These are phyloP conservation scores for Phoxinus phoxinus DNA, from an alignment of 2,113 vertebrate species.

Conservation along the genomic window DNA sequence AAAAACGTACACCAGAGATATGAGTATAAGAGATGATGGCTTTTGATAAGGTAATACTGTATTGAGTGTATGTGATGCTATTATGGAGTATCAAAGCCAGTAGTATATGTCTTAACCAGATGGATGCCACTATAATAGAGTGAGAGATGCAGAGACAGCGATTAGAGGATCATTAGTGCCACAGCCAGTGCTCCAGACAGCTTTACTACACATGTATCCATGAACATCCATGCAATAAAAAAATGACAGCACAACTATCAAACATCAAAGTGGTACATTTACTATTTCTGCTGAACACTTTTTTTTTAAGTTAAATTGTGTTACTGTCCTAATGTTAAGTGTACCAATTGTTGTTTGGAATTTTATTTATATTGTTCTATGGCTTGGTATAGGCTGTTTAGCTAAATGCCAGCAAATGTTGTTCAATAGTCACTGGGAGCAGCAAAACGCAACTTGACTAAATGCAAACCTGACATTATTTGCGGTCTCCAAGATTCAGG, in stretches of 20 bases:
- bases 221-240: conserved; percentile 81
- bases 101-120: not conserved
- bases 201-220: conserved; percentile 66
- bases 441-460: not conserved
- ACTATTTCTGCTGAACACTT: not conserved
- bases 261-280: conserved; percentile 42
- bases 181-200: conserved; percentile 65
- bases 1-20: no score
- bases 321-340: not conserved
- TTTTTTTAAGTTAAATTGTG: not conserved
- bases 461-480: not conserved
- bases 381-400: not conserved
- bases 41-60: conserved; percentile 20
- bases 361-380: not conserved
- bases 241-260: conserved; percentile 67
- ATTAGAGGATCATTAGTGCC: conserved; percentile 53
- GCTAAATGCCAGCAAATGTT: not conserved
- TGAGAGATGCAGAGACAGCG: not conserved
- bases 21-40: not conserved
- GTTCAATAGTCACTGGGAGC: not conserved
- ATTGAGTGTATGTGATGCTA: not conserved
- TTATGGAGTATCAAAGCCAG: not conserved
- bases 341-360: not conserved
- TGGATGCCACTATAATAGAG: not conserved
- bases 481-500: not conserved